Percentiles rank a stretch among this genome's conserved stretches.
phyloP scores from a whole-genome alignment of 2,113 vertebrate genomes.

The Oncorhynchus nerka region DNA sequence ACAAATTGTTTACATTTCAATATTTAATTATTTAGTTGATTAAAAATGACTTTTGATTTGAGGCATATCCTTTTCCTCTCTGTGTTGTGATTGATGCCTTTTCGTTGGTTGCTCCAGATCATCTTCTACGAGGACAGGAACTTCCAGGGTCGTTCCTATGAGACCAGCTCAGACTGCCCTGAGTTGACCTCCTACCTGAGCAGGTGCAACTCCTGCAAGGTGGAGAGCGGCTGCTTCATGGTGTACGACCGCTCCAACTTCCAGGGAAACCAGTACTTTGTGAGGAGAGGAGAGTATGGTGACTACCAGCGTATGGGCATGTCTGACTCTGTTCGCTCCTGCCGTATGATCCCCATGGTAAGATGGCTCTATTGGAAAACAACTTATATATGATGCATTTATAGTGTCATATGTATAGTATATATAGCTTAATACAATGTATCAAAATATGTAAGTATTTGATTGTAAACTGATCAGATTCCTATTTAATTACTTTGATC shows the following conservation, averaged over 20 bases:
- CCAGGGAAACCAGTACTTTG: constrained; percentile 65
- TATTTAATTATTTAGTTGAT: no score
- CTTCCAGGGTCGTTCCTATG: constrained; percentile 67
- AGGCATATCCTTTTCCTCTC: background rate
- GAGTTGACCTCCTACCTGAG: constrained; percentile 52
- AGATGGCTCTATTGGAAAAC: background rate
- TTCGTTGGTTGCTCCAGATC: constrained; percentile 39
- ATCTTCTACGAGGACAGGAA: constrained; percentile 71
- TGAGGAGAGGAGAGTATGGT: constrained; percentile 68
- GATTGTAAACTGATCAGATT: background rate
- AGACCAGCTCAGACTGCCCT: constrained; percentile 63
- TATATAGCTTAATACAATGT: background rate
- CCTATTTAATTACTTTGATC: background rate
- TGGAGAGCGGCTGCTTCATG: constrained; percentile 52
- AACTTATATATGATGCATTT: background rate
- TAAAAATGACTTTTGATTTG: background rate
- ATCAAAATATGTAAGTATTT: background rate
- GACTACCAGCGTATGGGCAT: constrained; percentile 52
- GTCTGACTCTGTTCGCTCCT: background rate
- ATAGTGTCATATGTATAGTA: background rate
- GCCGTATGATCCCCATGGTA: background rate
- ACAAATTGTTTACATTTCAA: background rate
- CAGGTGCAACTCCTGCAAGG: constrained; percentile 47
- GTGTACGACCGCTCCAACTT: constrained; percentile 65
- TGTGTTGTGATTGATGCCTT: background rate